Evolutionary conservation across 37 sponge, comb jelly and placozoan species (phyloP).

Genomic region (Ephydatia muelleri): DNA sequence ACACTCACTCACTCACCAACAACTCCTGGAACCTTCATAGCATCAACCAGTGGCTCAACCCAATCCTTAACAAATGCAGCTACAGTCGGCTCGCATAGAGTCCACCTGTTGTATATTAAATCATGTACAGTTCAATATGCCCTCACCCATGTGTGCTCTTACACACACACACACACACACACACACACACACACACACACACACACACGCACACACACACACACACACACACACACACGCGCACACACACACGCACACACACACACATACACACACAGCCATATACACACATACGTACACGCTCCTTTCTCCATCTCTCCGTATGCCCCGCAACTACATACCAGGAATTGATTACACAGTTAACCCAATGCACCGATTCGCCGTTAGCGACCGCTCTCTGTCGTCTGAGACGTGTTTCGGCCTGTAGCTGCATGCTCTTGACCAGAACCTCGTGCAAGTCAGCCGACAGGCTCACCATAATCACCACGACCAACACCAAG

Average conservation of each 20-base stretch:
- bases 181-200: no score
- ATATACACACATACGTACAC: no score
- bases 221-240: no score
- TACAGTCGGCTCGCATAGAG: background rate
- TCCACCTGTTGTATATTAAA: background rate
- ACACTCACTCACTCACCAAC: conserved; percentile 7
- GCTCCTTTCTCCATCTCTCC: background rate
- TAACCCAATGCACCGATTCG: background rate
- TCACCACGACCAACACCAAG: background rate
- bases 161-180: no score
- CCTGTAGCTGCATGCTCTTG: background rate
- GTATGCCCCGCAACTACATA: background rate
- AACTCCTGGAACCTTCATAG: conserved; percentile 5
- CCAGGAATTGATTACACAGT: background rate
- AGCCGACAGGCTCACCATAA: background rate
- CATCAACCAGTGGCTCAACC: conserved; percentile 16
- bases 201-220: no score
- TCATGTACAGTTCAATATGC: no score
- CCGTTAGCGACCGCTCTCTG: background rate
- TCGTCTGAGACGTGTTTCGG: background rate
- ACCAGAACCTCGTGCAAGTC: background rate
- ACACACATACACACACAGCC: no score
- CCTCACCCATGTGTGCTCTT: no score
- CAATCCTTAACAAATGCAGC: conserved; percentile 17
- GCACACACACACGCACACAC: no score